Evolutionary conservation across 2,888 invertebrate genomes (phyloP), one percentile per base, ranked within the genome.

Genomic region (Euplagia quadripunctaria): DNA sequence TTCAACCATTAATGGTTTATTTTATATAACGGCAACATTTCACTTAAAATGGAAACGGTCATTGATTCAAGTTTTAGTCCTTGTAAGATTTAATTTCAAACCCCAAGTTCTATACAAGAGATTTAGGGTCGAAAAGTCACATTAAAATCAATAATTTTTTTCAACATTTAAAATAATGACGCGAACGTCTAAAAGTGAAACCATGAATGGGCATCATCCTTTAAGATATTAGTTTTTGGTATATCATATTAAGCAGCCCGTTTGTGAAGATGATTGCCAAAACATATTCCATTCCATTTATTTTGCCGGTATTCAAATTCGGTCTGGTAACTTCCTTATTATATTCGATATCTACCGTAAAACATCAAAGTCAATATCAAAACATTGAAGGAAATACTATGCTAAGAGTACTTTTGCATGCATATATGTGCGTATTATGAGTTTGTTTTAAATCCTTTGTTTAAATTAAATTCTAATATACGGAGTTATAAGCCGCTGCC

Each of bases 401-500:
- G 31, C 61, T 14, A 61, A 17, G 16, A 17, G 49, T 43, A 69
- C 61, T 31, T 64, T 51, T 41, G 41, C 43, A 68, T 64, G 64
- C 66, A n/a, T 58, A 31, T 46, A 51, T 14, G 31, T 41, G 49
- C 51, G 58, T 72, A 67, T 61, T 63, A 73, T 31, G 69, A 43
- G 9, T 61, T 70, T 63, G 52, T 63, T 70, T 77, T 70, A 73
- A 77, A 74, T 67, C 66, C 61, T 78, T 72, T 78, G 70, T 77
- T n/a, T n/a, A n/a, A n/a, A n/a, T n/a, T n/a, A n/a, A n/a, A n/a
- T n/a, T n/a, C n/a, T n/a, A 72, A 74, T 79, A 72, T 67, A 72
- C n/a, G 78, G 79, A 81, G 81, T 82, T 68, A 79, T 76, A 81
- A 77, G 68, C 74, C 64, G 66, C 66, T 68, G 77, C 86, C 84